Base-by-base conservation (phyloP, 2,888 invertebrate species). In the Noctua fimbriata region DNA sequence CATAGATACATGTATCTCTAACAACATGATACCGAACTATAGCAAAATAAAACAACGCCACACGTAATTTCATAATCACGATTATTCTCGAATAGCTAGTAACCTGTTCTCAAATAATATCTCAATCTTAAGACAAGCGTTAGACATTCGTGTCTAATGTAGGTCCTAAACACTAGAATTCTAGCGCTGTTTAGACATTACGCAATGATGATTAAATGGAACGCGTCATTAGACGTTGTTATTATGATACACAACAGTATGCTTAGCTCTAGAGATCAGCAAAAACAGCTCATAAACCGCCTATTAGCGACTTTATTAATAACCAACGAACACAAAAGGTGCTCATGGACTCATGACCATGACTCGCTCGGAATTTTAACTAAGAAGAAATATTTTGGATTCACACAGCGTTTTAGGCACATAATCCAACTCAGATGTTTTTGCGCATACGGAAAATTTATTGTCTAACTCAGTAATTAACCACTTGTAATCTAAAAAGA, bases 331-430 rank as follows among this genome's bases (percentile, higher is more conserved):
- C 44, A 76, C 65, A 32, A 58, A 24, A 73, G 49, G 44, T 76
- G 36, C n/a, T 82, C 63, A n/a, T 16, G 67, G 44, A 49, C 14
- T 60, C 21, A 60, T 44, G 66, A 65, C 63, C 41, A 67, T 79
- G 79, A 84, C 66, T 81, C 78, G 69, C 7, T 28, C 47, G 44
- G 80, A 82, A 86, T 84, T 84, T 81, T 77, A 84, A 73, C 44
- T 74, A 73, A 79, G 60, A 76, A 69, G 47, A 77, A 71, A 58
- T 65, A 72, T 47, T 76, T 86, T 73, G n/a, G 18, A 73, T 77
- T 76, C 73, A 65, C 21, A 71, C 32, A 47, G 24, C 28, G 18
- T 36, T 73, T 16, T 52, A 58, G 55, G n/a, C 32, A 32, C 5
- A 24, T 32, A 32, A 16, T 14, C 58, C 58, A 52, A n/a, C 21